Base-by-base conservation (phyloP, 2,888 invertebrate species). In the Anagyrus pseudococci region DNA sequence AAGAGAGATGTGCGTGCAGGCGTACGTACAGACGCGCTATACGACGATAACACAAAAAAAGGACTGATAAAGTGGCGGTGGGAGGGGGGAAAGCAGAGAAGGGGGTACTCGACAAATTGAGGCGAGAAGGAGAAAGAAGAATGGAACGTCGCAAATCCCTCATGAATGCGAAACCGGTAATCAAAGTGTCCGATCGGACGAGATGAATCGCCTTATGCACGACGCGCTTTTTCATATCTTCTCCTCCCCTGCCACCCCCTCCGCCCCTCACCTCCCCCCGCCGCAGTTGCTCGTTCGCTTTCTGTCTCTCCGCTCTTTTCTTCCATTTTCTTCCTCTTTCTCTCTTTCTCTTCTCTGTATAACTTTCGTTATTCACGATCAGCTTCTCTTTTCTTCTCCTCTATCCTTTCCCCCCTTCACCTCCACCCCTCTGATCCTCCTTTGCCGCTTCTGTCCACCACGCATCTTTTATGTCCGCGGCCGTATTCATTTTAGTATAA, bases 111-210 rank as follows among this genome's bases (percentile, higher is more conserved):
- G 57, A 60, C 64, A 64, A 64, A 64, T 64, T 60, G 64, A 64
- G 64, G 62, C 46, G 64, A 63, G 66, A 61, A 58, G 62, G 63
- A 63, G 67, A 63, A 68, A 66, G 69, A 66, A 66, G 65, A 68
- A 60, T 61, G 66, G 67, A 61, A 60, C 62, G 67, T 64, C 65
- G 70, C 72, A 72, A 74, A 75, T 75, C 71, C 72, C 71, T 73
- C 72, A 71, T 69, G 70, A 69, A 71, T 72, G 74, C 72, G 74
- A 76, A 77, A 77, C 77, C 77, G 70, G 77, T 75, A 77, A 78
- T 78, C 77, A 77, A 76, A 73, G 75, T 77, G 77, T 78, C 77
- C 71, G 71, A 73, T 73, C 73, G 72, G 71, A 76, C 74, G 74
- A 76, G 77, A 76, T 75, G 74, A 75, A 77, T 75, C 73, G 75